Evolutionary conservation across 2,888 invertebrate genomes (phyloP), one percentile per base, ranked within the genome.

Genomic region (Hydroisotoma schaefferi): DNA sequence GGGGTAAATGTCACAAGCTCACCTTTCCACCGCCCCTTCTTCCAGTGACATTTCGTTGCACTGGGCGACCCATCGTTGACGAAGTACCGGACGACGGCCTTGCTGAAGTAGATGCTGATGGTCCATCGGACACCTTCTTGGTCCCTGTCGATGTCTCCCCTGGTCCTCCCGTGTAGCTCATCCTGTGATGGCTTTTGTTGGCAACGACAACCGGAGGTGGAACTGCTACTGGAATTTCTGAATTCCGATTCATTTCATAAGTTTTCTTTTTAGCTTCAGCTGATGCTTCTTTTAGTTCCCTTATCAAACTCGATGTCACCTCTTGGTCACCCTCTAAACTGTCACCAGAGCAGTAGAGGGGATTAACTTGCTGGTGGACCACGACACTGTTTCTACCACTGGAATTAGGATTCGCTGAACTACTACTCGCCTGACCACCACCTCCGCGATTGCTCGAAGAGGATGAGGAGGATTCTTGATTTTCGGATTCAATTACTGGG

Each of bases 81-180:
- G 51, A 33, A 8, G 51, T 52, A 8, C 40, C 62, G 46, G 59
- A 55, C 52, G 59, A 55, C 51, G 64, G 61, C 43, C 64, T 57
- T 22, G 57, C 44, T 47, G 57, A 57, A 29, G 56, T 54, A 51
- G 62, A 54, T 38, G 55, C 55, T 23, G 62, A 63, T 38, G 55
- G 55, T 29, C 57, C 57, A 28, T 62, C 62, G 48, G 40, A 53
- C 61, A 48, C 61, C 61, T 23, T 54, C 53, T 37, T 51, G 26
- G 8, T 54, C 55, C 20, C 62, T 53, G 33, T 61, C 60, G n/a
- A 33, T 58, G 40, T 57, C 47, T 59, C 52, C 20, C 20, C 23
- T n/a, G n/a, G n/a, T 4, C 26, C 37, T 18, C 52, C 52, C 4
- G 53, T 53, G 23, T 53, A 53, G 33, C 53, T 53, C 40, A 53